Evolutionary conservation across 2,113 vertebrate genomes (phyloP), one percentile per base, ranked within the genome.

Genomic region (Ahaetulla prasina): DNA sequence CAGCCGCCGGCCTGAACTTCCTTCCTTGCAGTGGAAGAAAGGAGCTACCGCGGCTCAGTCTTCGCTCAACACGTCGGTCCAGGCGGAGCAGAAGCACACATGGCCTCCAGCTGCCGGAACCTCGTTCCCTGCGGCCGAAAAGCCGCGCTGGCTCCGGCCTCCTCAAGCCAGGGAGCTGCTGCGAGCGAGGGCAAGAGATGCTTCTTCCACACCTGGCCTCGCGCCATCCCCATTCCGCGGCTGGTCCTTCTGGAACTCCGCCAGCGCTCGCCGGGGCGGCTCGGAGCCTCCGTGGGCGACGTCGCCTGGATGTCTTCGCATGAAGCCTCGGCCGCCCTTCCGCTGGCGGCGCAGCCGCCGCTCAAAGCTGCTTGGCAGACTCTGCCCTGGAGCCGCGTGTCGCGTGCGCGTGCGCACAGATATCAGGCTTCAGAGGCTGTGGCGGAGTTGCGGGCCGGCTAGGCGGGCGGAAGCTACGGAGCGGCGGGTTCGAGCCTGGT

Each of bases 251-350:
- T 2, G 63, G 30, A 7, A 35, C 30, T 14, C 63, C 63, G 60
- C 57, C 25, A 60, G 25, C 7, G 35, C 20, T 43, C 35, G 39
- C 84, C 43, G 84, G 1, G 23, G 45, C 45, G 39, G 22, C 1
- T 25, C 2, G 35, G 39, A 23, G 84, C 43, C 39, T 7, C 16
- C 35, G 35, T 23, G 2, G 1, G 23, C 25, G 1, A 12, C 25
- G 85, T 12, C 5, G n/a, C 16, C n/a, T 1, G 1, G n/a, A 1
- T 8, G n/a, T n/a, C n/a, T 35, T 7, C 0, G 63, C 63, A n/a
- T 14, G 12, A n/a, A 35, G 63, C 4, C 4, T 12, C 12, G 14
- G n/a, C n/a, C 63, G n/a, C n/a, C 63, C 30, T 18, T 35, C 1
- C 6, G 0, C n/a, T 35, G n/a, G 14, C 16, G 14, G 6, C 0